Conservation (phyloP, 2,113 vertebrate species). For the Sclerurus mexicanus region DNA sequence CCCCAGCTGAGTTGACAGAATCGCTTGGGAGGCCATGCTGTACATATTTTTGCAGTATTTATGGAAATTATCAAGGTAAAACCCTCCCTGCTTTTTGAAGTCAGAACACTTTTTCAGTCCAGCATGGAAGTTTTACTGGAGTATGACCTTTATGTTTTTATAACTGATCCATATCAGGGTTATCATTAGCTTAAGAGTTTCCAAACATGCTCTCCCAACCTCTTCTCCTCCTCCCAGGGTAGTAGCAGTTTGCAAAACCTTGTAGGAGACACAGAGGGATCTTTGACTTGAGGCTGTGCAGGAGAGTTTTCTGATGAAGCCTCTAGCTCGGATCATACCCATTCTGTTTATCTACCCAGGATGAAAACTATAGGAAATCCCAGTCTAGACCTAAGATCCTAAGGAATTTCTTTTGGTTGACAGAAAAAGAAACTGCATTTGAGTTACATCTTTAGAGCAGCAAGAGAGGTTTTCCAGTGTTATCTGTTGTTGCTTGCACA, state of each 20-base stretch:
- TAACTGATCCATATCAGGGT: background rate
- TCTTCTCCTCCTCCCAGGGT: background rate
- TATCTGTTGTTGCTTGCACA: background rate
- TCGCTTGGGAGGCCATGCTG: background rate
- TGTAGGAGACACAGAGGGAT: background rate
- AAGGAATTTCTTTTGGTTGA: background rate
- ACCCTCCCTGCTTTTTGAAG: background rate
- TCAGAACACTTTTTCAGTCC: background rate
- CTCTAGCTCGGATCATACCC: background rate
- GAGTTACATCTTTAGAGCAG: background rate
- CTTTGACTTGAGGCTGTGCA: background rate
- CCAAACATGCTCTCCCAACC: background rate
- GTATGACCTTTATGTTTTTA: background rate
- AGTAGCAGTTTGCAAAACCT: background rate
- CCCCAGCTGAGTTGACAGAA: background rate
- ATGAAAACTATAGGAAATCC: background rate
- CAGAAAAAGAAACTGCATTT: background rate
- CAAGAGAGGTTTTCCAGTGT: background rate
- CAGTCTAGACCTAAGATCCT: background rate
- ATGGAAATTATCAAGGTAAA: background rate
- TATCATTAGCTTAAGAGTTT: background rate
- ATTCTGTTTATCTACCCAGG: background rate
- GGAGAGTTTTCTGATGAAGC: background rate
- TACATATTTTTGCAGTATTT: background rate
- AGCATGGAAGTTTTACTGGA: background rate